Base-by-base conservation (phyloP, 1,140 invertebrate species). In the Euglossa dilemma region DNA sequence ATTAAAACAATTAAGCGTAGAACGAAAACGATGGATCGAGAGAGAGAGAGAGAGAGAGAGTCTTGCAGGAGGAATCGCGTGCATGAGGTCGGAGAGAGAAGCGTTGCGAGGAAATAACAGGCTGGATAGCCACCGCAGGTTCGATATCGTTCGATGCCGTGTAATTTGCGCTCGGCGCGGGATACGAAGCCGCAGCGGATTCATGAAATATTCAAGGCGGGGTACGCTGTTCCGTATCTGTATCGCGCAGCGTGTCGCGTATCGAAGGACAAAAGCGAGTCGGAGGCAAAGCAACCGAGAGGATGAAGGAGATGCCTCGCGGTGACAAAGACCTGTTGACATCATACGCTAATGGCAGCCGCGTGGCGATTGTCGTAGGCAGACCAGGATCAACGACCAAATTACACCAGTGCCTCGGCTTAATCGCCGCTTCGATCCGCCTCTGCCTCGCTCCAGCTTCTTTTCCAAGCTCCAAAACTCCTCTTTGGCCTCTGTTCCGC, bases 311-410 rank as follows among this genome's bases (percentile, higher is more conserved):
- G 3, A 57, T 72, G 6, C 7, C 28, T 64, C 28, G 63, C 4
- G 18, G 28, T 18, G 52, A 54, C 14, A 64, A 4, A 75, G 81
- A 85, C 81, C 84, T 85, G 84, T 85, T 86, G 82, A 84, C 75
- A 63, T 61, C 47, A 56, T 16, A 85, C 70, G 59, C 59, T 18
- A 36, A 85, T 67, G 67, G 56, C 70, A 28, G 20, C 47, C 56
- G 59, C 45, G 78, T 73, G 23, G 83, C 50, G 61, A 66, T 63
- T 57, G 36, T 72, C 70, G 77, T 47, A n/a, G 64, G 43, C 14
- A 67, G 64, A 64, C 8, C 7, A 64, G 28, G 28, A 64, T 64
- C 61, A 11, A 64, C 80, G 73, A 84, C 78, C 73, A 36, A 80
- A 79, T 85, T 63, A 85, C 75, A 36, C 75, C n/a, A 66, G 73